Conservation (phyloP, 2,888 invertebrate species). For the Erynnis tages region DNA sequence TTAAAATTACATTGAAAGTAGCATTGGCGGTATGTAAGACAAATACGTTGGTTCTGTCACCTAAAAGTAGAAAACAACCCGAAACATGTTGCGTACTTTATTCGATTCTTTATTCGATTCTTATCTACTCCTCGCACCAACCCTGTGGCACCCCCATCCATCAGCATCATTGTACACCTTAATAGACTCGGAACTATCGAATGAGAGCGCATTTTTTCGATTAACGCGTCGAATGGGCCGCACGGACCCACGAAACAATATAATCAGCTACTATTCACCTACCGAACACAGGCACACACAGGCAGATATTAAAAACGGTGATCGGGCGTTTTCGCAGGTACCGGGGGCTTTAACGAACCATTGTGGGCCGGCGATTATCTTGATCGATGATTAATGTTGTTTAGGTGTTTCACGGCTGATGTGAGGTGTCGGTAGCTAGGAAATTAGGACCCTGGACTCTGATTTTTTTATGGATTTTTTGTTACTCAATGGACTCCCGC, state of each 20-base stretch:
- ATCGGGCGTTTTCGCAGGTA: slow-evolving; percentile 66
- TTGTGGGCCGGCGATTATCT: slow-evolving; percentile 75
- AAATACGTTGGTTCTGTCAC: background rate
- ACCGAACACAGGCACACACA: slow-evolving; percentile 35
- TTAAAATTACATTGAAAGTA: too few species aligned
- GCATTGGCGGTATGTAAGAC: too few species aligned
- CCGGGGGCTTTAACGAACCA: slow-evolving; percentile 70
- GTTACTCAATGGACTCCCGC: too few species aligned
- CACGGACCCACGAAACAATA: slow-evolving; percentile 74
- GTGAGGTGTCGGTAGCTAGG: slow-evolving; percentile 15
- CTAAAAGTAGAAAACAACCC: too few species aligned
- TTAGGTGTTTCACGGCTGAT: slow-evolving; percentile 45
- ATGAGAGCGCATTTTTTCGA: slow-evolving; percentile 75
- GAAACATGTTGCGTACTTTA: background rate
- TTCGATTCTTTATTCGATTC: too few species aligned
- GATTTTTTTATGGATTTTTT: background rate
- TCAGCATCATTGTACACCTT: slow-evolving; percentile 58
- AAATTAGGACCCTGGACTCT: background rate
- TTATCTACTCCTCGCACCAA: slow-evolving; percentile 30
- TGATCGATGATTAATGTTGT: slow-evolving; percentile 63
- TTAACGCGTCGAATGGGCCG: slow-evolving; percentile 73
- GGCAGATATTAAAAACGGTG: slow-evolving; percentile 73
- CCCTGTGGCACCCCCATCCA: slow-evolving; percentile 48
- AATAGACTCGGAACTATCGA: slow-evolving; percentile 63
- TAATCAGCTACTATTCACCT: slow-evolving; percentile 75